Evolutionary conservation across 2,888 invertebrate species (phyloP).

Genomic region (Napeogenes inachia): DNA sequence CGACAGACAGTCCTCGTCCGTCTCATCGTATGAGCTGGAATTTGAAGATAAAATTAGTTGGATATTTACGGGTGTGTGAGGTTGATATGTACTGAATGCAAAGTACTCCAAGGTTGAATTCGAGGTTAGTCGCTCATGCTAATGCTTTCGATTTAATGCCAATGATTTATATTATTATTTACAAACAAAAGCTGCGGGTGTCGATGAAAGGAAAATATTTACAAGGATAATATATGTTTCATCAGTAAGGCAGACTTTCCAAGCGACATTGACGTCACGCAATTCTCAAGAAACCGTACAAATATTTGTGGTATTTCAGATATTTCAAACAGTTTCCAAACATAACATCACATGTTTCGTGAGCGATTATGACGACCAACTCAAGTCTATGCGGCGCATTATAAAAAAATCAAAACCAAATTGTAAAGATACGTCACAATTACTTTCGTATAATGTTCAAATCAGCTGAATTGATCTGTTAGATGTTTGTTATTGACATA

Average conservation of each 20-base stretch:
- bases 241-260: slow-evolving; percentile 72
- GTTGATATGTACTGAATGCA: slow-evolving; percentile 71
- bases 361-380: neutral
- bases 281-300: slow-evolving; percentile 21
- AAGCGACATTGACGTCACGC: slow-evolving; percentile 23
- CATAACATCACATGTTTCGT: neutral
- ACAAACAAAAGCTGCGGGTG: slow-evolving; percentile 65
- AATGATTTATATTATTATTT: slow-evolving; percentile 48
- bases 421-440: neutral
- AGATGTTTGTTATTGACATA: slow-evolving; percentile 3
- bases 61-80: slow-evolving; percentile 7
- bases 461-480: neutral
- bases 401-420: too few relatives aligned
- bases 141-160: slow-evolving; percentile 40
- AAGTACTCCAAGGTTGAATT: slow-evolving; percentile 46
- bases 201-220: slow-evolving; percentile 46
- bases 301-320: too few relatives aligned
- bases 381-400: neutral
- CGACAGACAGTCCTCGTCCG: slow-evolving; percentile 82
- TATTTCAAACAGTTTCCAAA: too few relatives aligned
- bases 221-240: slow-evolving; percentile 55
- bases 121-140: slow-evolving; percentile 71
- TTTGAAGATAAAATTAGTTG: slow-evolving; percentile 19
- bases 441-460: neutral
- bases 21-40: slow-evolving; percentile 84